phyloP scores from a whole-genome alignment of 1,140 invertebrate genomes.

The Holotrichia oblita region DNA sequence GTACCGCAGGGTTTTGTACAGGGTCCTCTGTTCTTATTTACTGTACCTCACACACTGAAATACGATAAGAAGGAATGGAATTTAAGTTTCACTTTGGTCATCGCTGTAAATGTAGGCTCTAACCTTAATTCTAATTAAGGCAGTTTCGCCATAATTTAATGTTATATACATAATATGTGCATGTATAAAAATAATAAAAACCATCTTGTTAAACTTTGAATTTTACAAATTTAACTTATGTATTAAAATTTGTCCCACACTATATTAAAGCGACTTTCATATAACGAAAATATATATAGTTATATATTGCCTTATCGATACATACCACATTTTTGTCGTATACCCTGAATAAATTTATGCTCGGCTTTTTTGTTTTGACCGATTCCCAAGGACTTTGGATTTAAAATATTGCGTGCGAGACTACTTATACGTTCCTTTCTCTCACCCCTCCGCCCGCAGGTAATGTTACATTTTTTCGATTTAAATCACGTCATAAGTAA shows the following conservation, averaged over 20 bases:
- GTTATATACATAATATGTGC: background rate
- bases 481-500: conserved; percentile 14
- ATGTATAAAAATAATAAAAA: conserved; percentile 17
- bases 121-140: no score
- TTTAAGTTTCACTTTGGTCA: no score
- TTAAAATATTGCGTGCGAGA: background rate
- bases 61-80: no score
- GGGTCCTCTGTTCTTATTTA: no score
- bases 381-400: background rate
- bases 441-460: background rate
- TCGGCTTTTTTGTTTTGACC: background rate
- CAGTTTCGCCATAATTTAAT: background rate
- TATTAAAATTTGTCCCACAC: background rate
- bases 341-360: background rate
- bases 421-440: background rate
- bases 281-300: background rate
- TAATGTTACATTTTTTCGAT: background rate
- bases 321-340: background rate
- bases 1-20: no score
- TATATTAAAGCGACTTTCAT: background rate
- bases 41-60: no score
- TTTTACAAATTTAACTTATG: conserved; percentile 9
- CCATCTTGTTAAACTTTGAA: conserved; percentile 12
- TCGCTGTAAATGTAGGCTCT: no score
- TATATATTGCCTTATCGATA: background rate